phyloP scores from a whole-genome alignment of 2,113 vertebrate species.

The Otus sunia region DNA sequence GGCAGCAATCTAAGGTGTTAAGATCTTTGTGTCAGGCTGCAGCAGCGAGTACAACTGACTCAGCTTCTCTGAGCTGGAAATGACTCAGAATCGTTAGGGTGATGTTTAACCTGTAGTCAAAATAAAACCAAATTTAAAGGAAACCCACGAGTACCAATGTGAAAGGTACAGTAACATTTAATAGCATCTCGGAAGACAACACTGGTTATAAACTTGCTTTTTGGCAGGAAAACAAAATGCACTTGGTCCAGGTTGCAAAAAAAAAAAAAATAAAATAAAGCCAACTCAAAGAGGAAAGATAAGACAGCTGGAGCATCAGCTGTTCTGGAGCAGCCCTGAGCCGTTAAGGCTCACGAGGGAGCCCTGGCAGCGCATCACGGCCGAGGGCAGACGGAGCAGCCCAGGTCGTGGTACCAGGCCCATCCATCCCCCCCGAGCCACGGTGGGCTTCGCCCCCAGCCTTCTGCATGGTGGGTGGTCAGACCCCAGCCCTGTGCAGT shows the following conservation, averaged over 20 bases:
- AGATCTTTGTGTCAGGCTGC: slow-evolving; percentile 14
- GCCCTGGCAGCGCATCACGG: background rate
- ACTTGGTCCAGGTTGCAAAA: slow-evolving; percentile 61
- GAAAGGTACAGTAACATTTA: slow-evolving; percentile 70
- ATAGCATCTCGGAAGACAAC: slow-evolving; percentile 68
- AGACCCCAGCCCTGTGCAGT: slow-evolving; percentile 20
- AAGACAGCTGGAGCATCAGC: slow-evolving; percentile 13
- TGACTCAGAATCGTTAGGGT: background rate
- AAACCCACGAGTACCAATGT: fast-evolving
- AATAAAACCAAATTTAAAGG: background rate
- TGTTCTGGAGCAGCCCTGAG: slow-evolving; percentile 15
- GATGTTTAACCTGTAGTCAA: slow-evolving; percentile 10
- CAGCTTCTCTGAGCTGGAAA: background rate
- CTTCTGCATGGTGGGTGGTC: fast-evolving
- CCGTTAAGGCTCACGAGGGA: background rate
- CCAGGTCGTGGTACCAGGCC: background rate
- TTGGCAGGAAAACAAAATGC: slow-evolving; percentile 69
- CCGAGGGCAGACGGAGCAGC: background rate
- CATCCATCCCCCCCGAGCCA: background rate
- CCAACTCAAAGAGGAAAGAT: background rate
- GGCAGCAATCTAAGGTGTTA: background rate
- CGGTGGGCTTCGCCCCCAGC: fast-evolving
- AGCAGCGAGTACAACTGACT: background rate
- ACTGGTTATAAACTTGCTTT: slow-evolving; percentile 61
- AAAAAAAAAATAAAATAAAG: background rate